Conservation (phyloP, 2,797 vertebrate species). For the Erethizon dorsatum region DNA sequence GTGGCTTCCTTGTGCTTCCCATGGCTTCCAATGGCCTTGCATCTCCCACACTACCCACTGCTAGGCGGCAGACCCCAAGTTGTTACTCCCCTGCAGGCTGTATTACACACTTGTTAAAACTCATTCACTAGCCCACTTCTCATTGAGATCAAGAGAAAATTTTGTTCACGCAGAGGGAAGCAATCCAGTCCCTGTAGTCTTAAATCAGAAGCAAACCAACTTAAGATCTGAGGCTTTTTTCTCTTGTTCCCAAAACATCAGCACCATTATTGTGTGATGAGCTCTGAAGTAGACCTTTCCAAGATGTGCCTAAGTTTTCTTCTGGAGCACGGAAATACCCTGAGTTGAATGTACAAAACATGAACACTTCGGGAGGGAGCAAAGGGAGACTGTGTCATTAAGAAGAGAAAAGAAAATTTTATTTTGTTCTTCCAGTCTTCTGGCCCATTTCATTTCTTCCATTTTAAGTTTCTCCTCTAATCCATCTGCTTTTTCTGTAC, state of each 20-base stretch:
- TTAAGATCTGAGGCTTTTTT: not conserved
- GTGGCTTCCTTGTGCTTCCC: not conserved
- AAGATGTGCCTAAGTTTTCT: not conserved
- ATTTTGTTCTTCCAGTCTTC: not conserved
- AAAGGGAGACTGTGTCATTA: not conserved
- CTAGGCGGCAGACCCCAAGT: not conserved
- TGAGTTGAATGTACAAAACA: not conserved
- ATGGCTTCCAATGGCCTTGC: not conserved
- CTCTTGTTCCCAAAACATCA: not conserved
- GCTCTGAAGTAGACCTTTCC: not conserved
- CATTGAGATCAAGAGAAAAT: not conserved
- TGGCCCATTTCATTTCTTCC: not conserved
- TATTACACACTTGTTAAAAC: not conserved
- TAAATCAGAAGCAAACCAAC: not conserved
- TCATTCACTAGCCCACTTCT: not conserved
- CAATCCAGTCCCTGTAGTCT: not conserved
- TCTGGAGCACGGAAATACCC: not conserved
- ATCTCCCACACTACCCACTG: not conserved
- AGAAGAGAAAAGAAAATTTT: not conserved
- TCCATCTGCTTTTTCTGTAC: not conserved
- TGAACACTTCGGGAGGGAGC: not conserved
- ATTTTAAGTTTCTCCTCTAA: not conserved
- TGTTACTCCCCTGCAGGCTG: not conserved
- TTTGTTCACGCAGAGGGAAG: not conserved
- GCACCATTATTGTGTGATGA: not conserved